Evolutionary conservation across 2,888 invertebrate species (phyloP).

Genomic region (Cryptosula pallasiana): DNA sequence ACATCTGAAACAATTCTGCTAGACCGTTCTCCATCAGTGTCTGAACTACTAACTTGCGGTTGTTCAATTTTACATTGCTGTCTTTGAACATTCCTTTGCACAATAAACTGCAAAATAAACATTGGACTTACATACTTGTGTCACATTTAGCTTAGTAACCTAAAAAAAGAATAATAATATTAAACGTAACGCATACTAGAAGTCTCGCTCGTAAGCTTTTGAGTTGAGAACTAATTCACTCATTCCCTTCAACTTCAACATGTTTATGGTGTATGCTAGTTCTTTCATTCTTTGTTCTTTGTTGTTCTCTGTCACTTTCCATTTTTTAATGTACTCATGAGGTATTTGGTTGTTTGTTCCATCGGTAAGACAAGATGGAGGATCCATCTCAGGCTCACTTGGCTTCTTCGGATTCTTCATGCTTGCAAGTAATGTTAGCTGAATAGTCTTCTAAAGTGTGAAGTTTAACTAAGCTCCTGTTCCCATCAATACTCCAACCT

Average conservation of each 20-base stretch:
- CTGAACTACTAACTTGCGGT: background rate
- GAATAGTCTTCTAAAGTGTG: too few relatives aligned
- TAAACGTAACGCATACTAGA: constrained; percentile 6
- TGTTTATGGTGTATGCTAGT: background rate
- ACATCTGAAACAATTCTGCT: background rate
- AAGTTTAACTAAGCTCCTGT: too few relatives aligned
- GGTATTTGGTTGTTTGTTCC: constrained; percentile 2
- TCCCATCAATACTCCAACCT: too few relatives aligned
- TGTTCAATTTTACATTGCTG: background rate
- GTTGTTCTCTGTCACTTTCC: constrained; percentile 9
- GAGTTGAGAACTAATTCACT: background rate
- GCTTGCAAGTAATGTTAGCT: background rate
- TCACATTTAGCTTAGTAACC: too few relatives aligned
- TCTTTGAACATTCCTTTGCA: constrained; percentile 7
- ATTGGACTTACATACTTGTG: too few relatives aligned
- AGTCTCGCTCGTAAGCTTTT: background rate
- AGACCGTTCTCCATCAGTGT: background rate
- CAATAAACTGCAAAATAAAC: constrained; percentile 10
- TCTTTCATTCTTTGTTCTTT: constrained; percentile 17
- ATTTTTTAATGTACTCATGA: constrained; percentile 3
- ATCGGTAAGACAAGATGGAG: constrained; percentile 1
- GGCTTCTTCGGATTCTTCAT: background rate
- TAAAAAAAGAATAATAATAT: too few relatives aligned
- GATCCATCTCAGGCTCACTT: constrained; percentile 1
- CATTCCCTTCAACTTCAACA: constrained; percentile 14